A percentile compares a stretch with the other conserved stretches of the same genome.
Evolutionary conservation across 2,113 vertebrate genomes (phyloP).

Genomic region (Budorcas taxicolor): DNA sequence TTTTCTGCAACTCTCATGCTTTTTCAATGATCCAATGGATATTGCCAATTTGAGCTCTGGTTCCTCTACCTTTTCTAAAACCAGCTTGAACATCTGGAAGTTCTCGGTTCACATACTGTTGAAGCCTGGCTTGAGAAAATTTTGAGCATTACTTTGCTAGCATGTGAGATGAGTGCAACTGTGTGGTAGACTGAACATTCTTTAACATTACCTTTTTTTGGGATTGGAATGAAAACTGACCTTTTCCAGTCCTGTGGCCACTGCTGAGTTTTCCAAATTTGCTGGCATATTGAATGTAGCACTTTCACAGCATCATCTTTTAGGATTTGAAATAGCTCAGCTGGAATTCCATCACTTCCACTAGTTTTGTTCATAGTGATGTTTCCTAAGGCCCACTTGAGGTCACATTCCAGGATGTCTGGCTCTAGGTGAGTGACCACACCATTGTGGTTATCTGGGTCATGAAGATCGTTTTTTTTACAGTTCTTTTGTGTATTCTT

Average conservation of each 20-base stretch:
- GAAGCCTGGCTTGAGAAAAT: background rate
- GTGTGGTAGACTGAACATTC: background rate
- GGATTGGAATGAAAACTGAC: background rate
- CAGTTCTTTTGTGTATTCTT: background rate
- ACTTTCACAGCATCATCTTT: background rate
- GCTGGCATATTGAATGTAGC: background rate
- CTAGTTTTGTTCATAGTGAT: background rate
- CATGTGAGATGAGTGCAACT: background rate
- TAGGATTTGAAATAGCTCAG: background rate
- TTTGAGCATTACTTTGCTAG: background rate
- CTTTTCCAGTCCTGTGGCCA: background rate
- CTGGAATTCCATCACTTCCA: background rate
- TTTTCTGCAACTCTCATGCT: background rate
- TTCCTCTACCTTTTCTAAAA: background rate
- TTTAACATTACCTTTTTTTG: background rate
- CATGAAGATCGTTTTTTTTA: background rate
- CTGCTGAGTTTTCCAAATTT: background rate
- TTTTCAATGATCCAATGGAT: background rate
- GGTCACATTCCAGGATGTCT: background rate
- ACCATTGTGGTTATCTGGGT: background rate
- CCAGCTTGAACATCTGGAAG: background rate
- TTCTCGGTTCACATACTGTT: background rate
- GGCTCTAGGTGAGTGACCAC: background rate
- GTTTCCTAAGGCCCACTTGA: background rate
- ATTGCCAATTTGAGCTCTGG: background rate